phyloP scores from a whole-genome alignment of 2,888 invertebrate genomes.

The Brassicogethes aeneus region DNA sequence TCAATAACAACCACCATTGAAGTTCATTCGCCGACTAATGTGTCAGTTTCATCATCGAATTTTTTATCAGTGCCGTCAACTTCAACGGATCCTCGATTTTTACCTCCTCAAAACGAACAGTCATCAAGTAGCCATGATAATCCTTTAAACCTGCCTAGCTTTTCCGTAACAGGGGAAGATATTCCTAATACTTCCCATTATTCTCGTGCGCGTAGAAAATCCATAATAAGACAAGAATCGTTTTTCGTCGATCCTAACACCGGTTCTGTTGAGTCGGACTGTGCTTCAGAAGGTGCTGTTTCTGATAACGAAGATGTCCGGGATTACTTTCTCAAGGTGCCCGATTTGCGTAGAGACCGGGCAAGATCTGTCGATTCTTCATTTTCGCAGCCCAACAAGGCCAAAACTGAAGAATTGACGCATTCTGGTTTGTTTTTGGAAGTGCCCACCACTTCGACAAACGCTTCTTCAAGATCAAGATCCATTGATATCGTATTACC shows the following conservation, averaged over 20 bases:
- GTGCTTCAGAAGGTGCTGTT: slow-evolving; percentile 31
- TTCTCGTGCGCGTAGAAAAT: slow-evolving; percentile 51
- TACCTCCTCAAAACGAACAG: too few species aligned
- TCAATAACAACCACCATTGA: too few species aligned
- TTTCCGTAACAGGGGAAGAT: too few species aligned
- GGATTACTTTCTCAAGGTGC: slow-evolving; percentile 52
- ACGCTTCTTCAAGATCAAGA: slow-evolving; percentile 61
- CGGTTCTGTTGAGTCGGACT: slow-evolving; percentile 55
- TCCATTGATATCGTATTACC: slow-evolving; percentile 84
- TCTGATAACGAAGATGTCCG: slow-evolving; percentile 29
- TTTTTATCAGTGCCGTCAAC: too few species aligned
- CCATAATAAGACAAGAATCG: slow-evolving; percentile 75
- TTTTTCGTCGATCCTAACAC: slow-evolving; percentile 69
- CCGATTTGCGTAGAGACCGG: slow-evolving; percentile 73
- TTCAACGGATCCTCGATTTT: too few species aligned
- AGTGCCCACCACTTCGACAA: slow-evolving; percentile 59
- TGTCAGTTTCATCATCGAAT: slow-evolving; percentile 50
- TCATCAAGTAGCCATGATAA: too few species aligned
- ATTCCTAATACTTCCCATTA: slow-evolving; percentile 26
- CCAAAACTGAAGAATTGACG: slow-evolving; percentile 60
- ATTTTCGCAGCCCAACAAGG: slow-evolving; percentile 68
- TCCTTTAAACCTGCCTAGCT: too few species aligned
- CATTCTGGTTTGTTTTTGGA: slow-evolving; percentile 55
- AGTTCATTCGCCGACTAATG: slow-evolving; percentile 49
- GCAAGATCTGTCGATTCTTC: slow-evolving; percentile 85